Base-by-base conservation (phyloP, 2,797 vertebrate species). In the Sebastes hopkinsi region DNA sequence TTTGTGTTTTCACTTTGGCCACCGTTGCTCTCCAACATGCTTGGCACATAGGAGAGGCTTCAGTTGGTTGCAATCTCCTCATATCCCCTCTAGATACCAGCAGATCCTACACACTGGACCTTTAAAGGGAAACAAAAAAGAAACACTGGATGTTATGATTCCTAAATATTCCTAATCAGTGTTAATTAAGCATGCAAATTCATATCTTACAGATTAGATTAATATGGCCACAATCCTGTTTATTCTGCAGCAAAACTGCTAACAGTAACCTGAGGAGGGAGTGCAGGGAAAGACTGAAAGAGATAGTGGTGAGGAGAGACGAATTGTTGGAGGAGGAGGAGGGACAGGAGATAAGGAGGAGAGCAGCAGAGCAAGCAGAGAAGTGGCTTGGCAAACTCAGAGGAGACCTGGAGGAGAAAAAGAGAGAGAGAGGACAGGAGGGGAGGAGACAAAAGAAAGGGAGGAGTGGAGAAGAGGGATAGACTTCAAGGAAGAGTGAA, bases 371-470 rank as follows among this genome's bases (percentile, higher is more conserved):
- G 68, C 67, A 69, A 83, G 76, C 80, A 75, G 32, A 69, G 80
- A 85, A 78, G 72, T 81, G 71, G 74, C 58, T 58, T 71, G 82
- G 87, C 72, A 85, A 83, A 77, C 64, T 69, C 29, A 58, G 82
- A 78, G 52, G 66, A 81, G 75, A 78, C 25, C 71, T 80, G 61
- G 73, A 82, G 69, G 67, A 85, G 60, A 83, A 69, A 83, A 20
- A 59, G 12, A 79, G 30, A 74, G 30, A 74, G 58, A 67, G n/a
- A 54, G 55, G 23, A 61, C 32, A 75, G 50, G 18, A 54, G 20
- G 69, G 23, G 42, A 71, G 73, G 72, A 70, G 62, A 74, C 50
- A 56, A 69, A 52, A 34, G 65, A 76, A 54, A 75, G 25, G 62
- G 65, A 71, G 64, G 55, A 77, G 32, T 30, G 27, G 77, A 46